Conservation (phyloP, 2,888 invertebrate species). For the Ennomos erosarius region DNA sequence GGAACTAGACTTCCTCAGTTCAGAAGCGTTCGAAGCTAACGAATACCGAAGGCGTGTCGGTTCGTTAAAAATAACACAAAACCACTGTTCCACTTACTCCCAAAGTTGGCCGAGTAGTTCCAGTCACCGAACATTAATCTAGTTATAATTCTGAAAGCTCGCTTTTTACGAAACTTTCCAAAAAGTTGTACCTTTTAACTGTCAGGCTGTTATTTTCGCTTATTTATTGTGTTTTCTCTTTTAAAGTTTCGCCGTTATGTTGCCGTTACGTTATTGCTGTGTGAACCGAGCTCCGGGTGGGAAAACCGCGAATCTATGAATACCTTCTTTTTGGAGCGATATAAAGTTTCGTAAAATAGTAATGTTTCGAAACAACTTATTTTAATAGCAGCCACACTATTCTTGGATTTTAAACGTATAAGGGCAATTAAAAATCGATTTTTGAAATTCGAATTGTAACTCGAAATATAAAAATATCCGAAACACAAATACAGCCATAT, state of each 20-base stretch:
- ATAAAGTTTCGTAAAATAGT: constrained; percentile 14
- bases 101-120: constrained; percentile 73
- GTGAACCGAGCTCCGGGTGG: constrained; percentile 41
- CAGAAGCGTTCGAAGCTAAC: constrained; percentile 71
- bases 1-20: constrained; percentile 55
- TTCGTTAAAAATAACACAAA: constrained; percentile 80
- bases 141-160: constrained; percentile 68
- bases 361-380: constrained; percentile 14
- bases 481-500: too few species aligned
- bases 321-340: constrained; percentile 20
- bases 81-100: constrained; percentile 66
- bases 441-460: too few species aligned
- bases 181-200: constrained; percentile 57
- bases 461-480: too few species aligned
- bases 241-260: constrained; percentile 51
- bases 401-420: too few species aligned
- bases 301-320: constrained; percentile 35
- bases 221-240: constrained; percentile 55
- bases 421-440: too few species aligned
- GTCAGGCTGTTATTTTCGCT: constrained; percentile 56
- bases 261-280: constrained; percentile 47
- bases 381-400: not conserved
- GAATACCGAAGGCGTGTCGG: constrained; percentile 75
- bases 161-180: constrained; percentile 61
- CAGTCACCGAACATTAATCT: constrained; percentile 80